Conservation (phyloP, 2,888 invertebrate genomes). For the Parapristionchus giblindavisi region DNA sequence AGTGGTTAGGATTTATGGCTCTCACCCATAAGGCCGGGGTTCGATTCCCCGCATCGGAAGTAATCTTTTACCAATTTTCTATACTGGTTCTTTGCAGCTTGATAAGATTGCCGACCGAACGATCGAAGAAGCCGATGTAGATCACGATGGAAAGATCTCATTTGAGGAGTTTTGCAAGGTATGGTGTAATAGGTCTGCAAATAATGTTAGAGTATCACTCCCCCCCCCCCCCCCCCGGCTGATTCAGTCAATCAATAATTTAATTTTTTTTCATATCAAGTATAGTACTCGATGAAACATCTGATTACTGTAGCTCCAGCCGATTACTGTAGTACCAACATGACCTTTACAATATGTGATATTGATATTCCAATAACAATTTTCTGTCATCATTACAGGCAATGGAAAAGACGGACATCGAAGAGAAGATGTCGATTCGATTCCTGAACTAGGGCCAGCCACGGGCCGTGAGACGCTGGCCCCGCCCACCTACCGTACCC, state of each 20-base stretch:
- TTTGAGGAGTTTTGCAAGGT: constrained; percentile 86
- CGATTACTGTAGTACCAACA: too few species aligned
- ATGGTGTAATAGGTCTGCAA: not conserved
- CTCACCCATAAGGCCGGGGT: constrained; percentile 61
- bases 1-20: constrained; percentile 62
- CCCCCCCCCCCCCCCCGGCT: too few species aligned
- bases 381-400: constrained; percentile 73
- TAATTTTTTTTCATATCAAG: not conserved
- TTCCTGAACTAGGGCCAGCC: constrained; percentile 88
- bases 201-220: too few species aligned
- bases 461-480: too few species aligned
- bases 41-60: constrained; percentile 58
- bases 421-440: constrained; percentile 98
- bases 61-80: not conserved
- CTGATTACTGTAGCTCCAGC: too few species aligned
- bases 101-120: constrained; percentile 96
- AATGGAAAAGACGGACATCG: constrained; percentile 93
- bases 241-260: too few species aligned
- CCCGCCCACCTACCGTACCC: too few species aligned
- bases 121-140: constrained; percentile 93
- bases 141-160: constrained; percentile 93
- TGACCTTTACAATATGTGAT: too few species aligned
- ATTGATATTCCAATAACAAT: not conserved
- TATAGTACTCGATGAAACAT: too few species aligned
- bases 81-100: constrained; percentile 44